These are phyloP conservation scores for Melanotaenia parkinsoni DNA, from an alignment of 2,797 vertebrate genomes.

Conservation along the genomic window DNA sequence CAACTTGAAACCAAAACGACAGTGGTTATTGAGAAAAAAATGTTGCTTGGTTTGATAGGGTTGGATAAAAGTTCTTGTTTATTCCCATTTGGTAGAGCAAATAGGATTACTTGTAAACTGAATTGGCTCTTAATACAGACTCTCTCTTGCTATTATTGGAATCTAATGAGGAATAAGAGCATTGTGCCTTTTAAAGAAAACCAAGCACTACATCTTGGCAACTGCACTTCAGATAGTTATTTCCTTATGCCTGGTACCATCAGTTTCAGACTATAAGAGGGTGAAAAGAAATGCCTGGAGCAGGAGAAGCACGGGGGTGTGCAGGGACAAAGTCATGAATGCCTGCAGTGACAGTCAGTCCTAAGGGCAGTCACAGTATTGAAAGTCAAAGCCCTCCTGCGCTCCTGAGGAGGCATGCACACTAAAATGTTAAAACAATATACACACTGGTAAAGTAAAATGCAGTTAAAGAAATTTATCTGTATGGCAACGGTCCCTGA, in stretches of 20 bases:
- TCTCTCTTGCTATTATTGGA: neutral
- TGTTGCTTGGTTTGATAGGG: conserved; percentile 15
- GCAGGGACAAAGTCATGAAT: conserved; percentile 24
- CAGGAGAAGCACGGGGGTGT: neutral
- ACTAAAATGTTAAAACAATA: conserved; percentile 40
- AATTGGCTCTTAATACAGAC: neutral
- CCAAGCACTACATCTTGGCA: conserved; percentile 6
- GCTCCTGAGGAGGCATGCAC: conserved; percentile 42
- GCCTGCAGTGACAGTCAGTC: conserved; percentile 59
- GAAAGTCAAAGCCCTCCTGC: conserved; percentile 41
- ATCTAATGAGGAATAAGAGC: conserved; percentile 20
- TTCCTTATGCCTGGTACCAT: conserved; percentile 43
- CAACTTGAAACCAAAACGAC: conserved; percentile 27
- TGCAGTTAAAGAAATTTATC: conserved; percentile 16
- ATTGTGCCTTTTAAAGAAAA: conserved; percentile 24
- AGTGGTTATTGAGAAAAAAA: conserved; percentile 32
- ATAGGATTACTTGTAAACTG: neutral
- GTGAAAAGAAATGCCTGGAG: conserved; percentile 16
- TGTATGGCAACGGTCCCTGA: neutral
- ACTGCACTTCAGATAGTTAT: conserved; percentile 23
- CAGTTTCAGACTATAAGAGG: conserved; percentile 14
- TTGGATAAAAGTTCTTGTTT: neutral
- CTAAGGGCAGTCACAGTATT: conserved; percentile 34
- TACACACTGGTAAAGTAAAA: conserved; percentile 15
- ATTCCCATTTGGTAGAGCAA: neutral